phyloP scores from a whole-genome alignment of 2,888 invertebrate genomes.

The Ormyrus pomaceus region DNA sequence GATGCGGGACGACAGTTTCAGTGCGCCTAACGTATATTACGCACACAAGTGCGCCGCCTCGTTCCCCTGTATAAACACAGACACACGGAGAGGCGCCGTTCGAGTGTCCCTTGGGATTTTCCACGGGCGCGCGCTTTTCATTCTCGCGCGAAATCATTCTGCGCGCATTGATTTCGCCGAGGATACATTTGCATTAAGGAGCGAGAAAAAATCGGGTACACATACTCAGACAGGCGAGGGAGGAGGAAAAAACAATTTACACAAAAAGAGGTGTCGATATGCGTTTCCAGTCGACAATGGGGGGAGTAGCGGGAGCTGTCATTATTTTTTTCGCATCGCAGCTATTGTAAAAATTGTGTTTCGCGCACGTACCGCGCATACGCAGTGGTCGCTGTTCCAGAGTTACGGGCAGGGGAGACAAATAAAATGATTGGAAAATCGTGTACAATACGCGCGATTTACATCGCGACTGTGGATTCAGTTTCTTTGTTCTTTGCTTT shows the following conservation, averaged over 20 bases:
- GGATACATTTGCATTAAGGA: neutral
- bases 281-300: constrained; percentile 8
- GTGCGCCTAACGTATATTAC: neutral
- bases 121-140: constrained; percentile 8
- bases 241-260: constrained; percentile 26
- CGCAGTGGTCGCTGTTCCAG: too few species aligned
- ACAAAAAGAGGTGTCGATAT: constrained; percentile 35
- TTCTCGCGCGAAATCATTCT: constrained; percentile 37
- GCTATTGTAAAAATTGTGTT: constrained; percentile 2
- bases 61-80: neutral
- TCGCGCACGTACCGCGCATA: neutral
- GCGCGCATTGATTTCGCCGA: constrained; percentile 29
- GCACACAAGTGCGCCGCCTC: neutral
- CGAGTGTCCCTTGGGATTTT: constrained; percentile 17
- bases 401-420: neutral
- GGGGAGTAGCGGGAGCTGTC: constrained; percentile 2
- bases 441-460: neutral
- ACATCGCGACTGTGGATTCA: neutral
- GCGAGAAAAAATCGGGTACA: neutral
- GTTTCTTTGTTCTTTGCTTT: constrained; percentile 4
- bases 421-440: constrained; percentile 39
- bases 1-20: constrained; percentile 62
- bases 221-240: neutral
- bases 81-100: neutral
- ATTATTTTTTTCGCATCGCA: neutral